Evolutionary conservation across 1,140 invertebrate species (phyloP).

Genomic region (Myzus persicae): DNA sequence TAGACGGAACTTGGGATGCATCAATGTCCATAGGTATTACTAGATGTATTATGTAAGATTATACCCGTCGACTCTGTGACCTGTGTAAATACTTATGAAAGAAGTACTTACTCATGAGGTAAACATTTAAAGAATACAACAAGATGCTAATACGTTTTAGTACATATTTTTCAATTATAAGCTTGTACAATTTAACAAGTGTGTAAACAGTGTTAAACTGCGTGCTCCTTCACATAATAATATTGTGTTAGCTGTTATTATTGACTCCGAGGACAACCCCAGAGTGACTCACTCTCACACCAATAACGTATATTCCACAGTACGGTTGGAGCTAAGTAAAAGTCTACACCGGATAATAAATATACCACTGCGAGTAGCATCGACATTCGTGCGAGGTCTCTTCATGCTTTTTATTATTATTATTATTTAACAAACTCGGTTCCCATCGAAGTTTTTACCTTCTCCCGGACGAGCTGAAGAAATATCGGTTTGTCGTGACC

Average conservation of each 20-base stretch:
- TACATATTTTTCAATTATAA: neutral
- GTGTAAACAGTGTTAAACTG: neutral
- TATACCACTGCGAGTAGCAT: slow-evolving; percentile 1
- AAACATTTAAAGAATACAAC: slow-evolving; percentile 8
- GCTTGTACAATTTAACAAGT: neutral
- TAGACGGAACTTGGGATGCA: neutral
- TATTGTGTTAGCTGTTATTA: neutral
- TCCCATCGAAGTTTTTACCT: slow-evolving; percentile 54
- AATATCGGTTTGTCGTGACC: slow-evolving; percentile 53
- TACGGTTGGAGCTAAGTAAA: slow-evolving; percentile 11
- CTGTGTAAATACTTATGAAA: neutral
- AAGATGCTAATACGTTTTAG: neutral
- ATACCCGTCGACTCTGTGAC: neutral
- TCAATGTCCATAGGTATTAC: neutral
- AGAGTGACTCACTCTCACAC: neutral
- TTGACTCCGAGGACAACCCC: slow-evolving; percentile 32
- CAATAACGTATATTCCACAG: neutral
- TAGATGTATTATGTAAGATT: neutral
- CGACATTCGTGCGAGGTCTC: slow-evolving; percentile 52
- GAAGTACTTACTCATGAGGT: neutral
- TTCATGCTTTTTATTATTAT: neutral
- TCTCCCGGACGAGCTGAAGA: slow-evolving; percentile 40
- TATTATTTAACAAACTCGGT: slow-evolving; percentile 48
- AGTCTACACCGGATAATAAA: slow-evolving; percentile 47
- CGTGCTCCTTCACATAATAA: neutral